Conservation (phyloP, 2,113 vertebrate genomes). For the Stercorarius parasiticus region DNA sequence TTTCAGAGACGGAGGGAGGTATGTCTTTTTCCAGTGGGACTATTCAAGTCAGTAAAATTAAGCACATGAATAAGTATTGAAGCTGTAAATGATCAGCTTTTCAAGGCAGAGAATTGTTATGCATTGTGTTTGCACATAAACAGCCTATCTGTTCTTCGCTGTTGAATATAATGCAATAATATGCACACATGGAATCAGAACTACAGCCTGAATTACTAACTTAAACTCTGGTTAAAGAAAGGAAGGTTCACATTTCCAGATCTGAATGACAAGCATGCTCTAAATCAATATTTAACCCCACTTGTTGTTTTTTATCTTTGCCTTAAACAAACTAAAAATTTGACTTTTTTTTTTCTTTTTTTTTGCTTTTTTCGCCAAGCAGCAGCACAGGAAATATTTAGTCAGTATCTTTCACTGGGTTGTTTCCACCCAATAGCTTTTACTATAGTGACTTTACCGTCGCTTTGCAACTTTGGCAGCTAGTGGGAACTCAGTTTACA, state of each 20-base stretch:
- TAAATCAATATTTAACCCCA: background rate
- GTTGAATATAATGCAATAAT: background rate
- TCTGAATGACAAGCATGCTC: background rate
- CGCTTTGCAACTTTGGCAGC: background rate
- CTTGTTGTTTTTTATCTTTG: background rate
- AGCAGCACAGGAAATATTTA: background rate
- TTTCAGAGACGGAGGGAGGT: background rate
- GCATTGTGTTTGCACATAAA: slow-evolving; percentile 13
- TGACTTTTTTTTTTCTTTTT: background rate
- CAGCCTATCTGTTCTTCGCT: background rate
- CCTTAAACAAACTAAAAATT: background rate
- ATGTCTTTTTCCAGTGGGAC: background rate
- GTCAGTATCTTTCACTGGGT: background rate
- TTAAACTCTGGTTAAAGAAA: background rate
- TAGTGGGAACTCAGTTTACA: background rate
- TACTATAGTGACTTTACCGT: background rate
- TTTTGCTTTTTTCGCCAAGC: background rate
- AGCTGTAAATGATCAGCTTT: background rate
- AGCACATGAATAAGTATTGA: background rate
- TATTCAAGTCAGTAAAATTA: slow-evolving; percentile 21
- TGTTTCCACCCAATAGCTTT: background rate
- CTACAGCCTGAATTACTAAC: background rate
- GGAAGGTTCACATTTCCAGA: background rate
- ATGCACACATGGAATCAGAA: background rate
- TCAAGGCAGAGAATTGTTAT: background rate